A percentile compares a stretch with the other conserved stretches of the same genome.
These are phyloP conservation scores for Peromyscus leucopus DNA, from an alignment of 2,113 vertebrate genomes.

Conservation along the genomic window DNA sequence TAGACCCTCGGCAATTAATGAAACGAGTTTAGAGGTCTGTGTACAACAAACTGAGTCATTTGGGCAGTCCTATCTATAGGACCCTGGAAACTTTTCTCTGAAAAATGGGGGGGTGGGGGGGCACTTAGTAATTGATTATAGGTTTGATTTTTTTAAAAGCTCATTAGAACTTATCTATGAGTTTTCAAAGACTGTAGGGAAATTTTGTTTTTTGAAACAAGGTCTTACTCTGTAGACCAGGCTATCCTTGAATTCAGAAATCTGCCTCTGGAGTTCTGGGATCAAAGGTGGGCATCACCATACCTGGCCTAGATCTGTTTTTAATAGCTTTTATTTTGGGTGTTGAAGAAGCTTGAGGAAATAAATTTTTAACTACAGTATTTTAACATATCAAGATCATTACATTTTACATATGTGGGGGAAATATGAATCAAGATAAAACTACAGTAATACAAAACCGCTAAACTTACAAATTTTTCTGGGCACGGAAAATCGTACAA, in stretches of 20 bases:
- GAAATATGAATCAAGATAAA: background rate
- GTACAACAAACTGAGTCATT: background rate
- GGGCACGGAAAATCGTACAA: conserved; percentile 99
- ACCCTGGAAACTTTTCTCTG: background rate
- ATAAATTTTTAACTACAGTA: background rate
- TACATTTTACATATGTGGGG: background rate
- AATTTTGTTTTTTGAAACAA: background rate
- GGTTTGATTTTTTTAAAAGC: background rate
- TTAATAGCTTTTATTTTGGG: conserved; percentile 2
- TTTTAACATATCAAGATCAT: background rate
- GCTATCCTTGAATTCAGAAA: background rate
- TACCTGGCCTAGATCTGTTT: background rate
- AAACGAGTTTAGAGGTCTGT: background rate
- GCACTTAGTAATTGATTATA: background rate
- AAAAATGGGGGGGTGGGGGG: background rate
- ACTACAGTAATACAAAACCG: background rate
- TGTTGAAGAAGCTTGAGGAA: background rate
- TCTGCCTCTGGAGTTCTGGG: background rate
- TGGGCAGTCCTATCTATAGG: background rate
- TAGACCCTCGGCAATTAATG: background rate
- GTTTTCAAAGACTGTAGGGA: background rate
- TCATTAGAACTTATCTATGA: background rate
- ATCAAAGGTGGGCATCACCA: background rate
- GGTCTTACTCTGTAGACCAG: background rate
- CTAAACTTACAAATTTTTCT: conserved; percentile 97